Base-by-base conservation (phyloP, 1,140 invertebrate species). In the Heliconius eleuchia region DNA sequence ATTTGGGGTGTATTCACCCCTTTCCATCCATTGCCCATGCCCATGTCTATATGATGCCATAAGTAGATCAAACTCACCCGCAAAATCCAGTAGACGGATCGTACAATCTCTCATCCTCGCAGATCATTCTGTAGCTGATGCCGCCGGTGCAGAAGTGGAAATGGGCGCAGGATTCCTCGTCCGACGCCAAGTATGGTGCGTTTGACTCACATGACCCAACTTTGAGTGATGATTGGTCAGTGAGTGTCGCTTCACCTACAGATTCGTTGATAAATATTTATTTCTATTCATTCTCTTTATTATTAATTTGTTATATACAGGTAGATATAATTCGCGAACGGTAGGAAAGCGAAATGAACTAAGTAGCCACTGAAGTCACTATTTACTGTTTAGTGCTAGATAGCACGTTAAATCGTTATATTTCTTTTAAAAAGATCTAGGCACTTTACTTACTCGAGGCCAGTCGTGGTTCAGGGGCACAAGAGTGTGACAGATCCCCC, bases 141-240 rank as follows among this genome's bases (percentile, higher is more conserved):
- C 96, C 96, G 74, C 95, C 95, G n/a, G 95, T 95, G 82, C 97
- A 97, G 46, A 96, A 95, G 76, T 96, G 96, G 88, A 96, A 97
- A 73, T 96, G 95, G 0, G 96, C 95, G 86, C 97, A 97, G 74
- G 96, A 96, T 1, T 95, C 94, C 2, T 96, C 95, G 80, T 97
- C 96, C 6, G 95, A 95, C 37, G 95, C 95, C 5, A 96, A 84
- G 27, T 96, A 95, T 7, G 95, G 90, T 13, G 60, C 92, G 7
- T 93, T 90, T n/a, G 95, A 93, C 23, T 95, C 87, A 89, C 93
- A 95, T 3, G 91, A 90, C 8, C 92, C 92, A 39, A 94, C 86
- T 74, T 93, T 94, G 13, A 94, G 84, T 6, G 91, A 88, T 0
- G 91, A 93, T 73, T 94, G 93, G 46, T 91, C 91, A 0, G 87